Conservation (phyloP, 2,113 vertebrate species). For the Psilopsiagon aurifrons region DNA sequence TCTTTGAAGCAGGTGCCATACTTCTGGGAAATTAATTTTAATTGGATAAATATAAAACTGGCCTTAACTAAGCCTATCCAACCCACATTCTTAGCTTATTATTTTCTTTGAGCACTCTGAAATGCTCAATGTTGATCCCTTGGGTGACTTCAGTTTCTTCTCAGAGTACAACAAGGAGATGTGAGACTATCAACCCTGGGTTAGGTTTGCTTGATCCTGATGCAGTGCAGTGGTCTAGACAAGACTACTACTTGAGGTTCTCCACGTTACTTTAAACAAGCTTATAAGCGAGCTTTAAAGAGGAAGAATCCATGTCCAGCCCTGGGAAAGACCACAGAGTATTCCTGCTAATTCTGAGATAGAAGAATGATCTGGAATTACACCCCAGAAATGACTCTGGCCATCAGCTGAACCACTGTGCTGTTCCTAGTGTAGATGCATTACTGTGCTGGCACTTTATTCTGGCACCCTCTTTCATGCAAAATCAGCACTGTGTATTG, state of each 20-base stretch:
- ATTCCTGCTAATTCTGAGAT: neutral
- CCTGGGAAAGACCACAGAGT: neutral
- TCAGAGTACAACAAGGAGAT: neutral
- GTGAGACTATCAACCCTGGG: neutral
- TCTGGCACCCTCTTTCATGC: neutral
- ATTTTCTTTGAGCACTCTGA: neutral
- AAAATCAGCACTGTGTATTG: neutral
- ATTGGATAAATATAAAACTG: slow-evolving; percentile 31
- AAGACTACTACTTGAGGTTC: neutral
- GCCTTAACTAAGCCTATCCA: neutral
- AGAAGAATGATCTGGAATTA: neutral
- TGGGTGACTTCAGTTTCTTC: neutral
- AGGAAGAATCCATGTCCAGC: neutral
- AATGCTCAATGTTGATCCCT: neutral
- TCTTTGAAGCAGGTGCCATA: slow-evolving; percentile 9
- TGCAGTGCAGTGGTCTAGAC: neutral
- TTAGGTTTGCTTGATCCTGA: neutral
- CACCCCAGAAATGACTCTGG: neutral
- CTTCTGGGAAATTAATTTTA: slow-evolving; percentile 57
- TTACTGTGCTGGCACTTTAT: neutral
- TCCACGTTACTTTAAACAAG: neutral
- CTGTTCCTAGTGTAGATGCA: neutral
- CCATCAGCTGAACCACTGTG: neutral
- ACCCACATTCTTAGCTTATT: neutral
- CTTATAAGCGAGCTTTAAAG: neutral